Base-by-base conservation (phyloP, 2,113 vertebrate species). In the Melospiza georgiana region DNA sequence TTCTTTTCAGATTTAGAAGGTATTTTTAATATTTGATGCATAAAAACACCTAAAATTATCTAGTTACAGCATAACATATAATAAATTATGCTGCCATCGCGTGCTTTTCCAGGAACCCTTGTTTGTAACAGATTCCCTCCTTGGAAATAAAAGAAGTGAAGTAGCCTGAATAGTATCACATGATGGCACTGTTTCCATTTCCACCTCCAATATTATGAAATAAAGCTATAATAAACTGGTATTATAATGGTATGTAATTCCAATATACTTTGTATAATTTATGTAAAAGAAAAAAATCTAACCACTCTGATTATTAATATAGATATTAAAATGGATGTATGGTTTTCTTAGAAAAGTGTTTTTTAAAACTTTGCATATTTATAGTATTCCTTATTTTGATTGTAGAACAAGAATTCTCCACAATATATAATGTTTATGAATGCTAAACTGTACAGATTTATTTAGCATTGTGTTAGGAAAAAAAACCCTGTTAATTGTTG, bases 101-200 rank as follows among this genome's bases (percentile, higher is more conserved):
- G 0, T 95, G 87, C 48, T 85, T 95, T 97, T 85, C 84, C 92
- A 65, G 66, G 86, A 95, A 94, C 33, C 83, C 87, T 96, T 95
- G 95, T 96, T 97, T 97, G 77, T 96, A 93, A 88, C 89, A 96
- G 93, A 93, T 96, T 97, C 83, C 83, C 78, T 97, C 85, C 83
- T 94, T 96, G 97, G 94, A 96, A 98, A 95, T 96, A 89, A 97
- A 97, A 97, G 91, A 97, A 98, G 97, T 98, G 97, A 99, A 98
- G 98, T 98, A 98, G 98, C 98, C 98, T 99, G 97, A 97, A 98
- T 99, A 98, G 98, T 98, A 98, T 99, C 99, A 99, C 99, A 99
- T 99, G 99, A 99, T 99, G 99, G 99, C 99, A 99, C 98, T 99
- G 99, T 99, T 99, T 99, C 99, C 99, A 99, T 99, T 98, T 98